Evolutionary conservation across 1,140 invertebrate species (phyloP).

Genomic region (Nasonia longicornis): DNA sequence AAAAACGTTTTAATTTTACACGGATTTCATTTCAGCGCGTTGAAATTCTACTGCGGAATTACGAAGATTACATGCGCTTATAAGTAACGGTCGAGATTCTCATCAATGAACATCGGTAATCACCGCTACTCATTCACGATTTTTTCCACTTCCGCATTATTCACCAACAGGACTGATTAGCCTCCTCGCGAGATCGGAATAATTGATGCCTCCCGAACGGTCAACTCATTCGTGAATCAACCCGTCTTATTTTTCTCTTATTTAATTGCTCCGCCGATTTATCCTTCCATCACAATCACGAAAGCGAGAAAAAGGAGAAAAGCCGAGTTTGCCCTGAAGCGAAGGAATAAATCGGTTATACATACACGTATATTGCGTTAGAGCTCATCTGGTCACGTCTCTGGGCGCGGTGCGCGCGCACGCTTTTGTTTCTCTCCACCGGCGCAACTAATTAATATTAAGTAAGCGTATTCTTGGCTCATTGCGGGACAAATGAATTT

Average conservation of each 20-base stretch:
- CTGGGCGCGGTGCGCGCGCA: neutral
- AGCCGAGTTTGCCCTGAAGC: neutral
- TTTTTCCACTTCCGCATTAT: constrained; percentile 29
- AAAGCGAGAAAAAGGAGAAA: constrained; percentile 1
- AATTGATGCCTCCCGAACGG: neutral
- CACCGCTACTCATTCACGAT: neutral
- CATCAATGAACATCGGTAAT: constrained; percentile 17
- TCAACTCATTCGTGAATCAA: constrained; percentile 13
- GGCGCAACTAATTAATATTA: constrained; percentile 44
- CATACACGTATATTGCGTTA: neutral
- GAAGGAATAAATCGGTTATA: constrained; percentile 25
- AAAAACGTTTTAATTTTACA: neutral
- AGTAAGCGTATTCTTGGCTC: constrained; percentile 33
- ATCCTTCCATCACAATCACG: neutral
- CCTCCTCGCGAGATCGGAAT: neutral
- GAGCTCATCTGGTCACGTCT: constrained; percentile 30
- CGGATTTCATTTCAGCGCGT: neutral
- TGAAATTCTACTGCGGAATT: neutral
- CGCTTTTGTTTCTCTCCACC: constrained; percentile 12
- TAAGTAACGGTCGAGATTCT: neutral
- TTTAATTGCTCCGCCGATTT: neutral
- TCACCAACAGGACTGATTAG: neutral
- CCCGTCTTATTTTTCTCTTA: neutral
- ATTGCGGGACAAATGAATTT: constrained; percentile 31
- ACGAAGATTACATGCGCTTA: neutral